Conservation (phyloP, 2,888 invertebrate species). For the Pristionchus fissidentatus region DNA sequence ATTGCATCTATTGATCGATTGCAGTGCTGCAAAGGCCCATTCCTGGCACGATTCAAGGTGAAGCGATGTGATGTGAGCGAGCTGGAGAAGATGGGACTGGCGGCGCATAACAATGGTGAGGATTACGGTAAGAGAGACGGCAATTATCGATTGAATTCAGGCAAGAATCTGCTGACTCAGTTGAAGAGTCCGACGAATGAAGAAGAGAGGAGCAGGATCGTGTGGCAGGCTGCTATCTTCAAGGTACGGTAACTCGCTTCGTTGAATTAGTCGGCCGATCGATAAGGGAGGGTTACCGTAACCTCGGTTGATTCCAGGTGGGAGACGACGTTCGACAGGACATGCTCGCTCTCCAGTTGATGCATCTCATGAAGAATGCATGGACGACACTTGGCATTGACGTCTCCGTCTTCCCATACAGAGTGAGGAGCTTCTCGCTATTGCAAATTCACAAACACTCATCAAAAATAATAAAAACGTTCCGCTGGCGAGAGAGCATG, state of each 20-base stretch:
- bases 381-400: constrained; percentile 85
- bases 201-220: constrained; percentile 79
- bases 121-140: not conserved
- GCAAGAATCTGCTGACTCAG: constrained; percentile 22
- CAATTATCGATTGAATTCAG: no score
- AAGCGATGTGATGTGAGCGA: constrained; percentile 91
- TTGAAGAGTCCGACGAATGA: not conserved
- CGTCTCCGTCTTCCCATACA: constrained; percentile 88
- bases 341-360: constrained; percentile 98
- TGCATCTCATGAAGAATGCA: constrained; percentile 92
- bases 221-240: constrained; percentile 98
- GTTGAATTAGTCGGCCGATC: not conserved
- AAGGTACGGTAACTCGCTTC: constrained; percentile 81
- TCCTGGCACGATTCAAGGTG: constrained; percentile 93
- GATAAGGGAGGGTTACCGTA: constrained; percentile 1
- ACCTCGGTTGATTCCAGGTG: constrained; percentile 76
- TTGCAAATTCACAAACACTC: no score
- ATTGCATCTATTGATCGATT: constrained; percentile 17
- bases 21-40: constrained; percentile 98
- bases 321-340: constrained; percentile 96
- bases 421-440: no score
- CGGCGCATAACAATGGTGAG: constrained; percentile 49
- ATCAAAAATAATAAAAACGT: no score
- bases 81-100: constrained; percentile 82
- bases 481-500: no score